Percentiles rank a stretch among this genome's conserved stretches.
These are phyloP conservation scores for Hydrolagus colliei DNA, from an alignment of 2,797 vertebrate species.

Conservation along the genomic window DNA sequence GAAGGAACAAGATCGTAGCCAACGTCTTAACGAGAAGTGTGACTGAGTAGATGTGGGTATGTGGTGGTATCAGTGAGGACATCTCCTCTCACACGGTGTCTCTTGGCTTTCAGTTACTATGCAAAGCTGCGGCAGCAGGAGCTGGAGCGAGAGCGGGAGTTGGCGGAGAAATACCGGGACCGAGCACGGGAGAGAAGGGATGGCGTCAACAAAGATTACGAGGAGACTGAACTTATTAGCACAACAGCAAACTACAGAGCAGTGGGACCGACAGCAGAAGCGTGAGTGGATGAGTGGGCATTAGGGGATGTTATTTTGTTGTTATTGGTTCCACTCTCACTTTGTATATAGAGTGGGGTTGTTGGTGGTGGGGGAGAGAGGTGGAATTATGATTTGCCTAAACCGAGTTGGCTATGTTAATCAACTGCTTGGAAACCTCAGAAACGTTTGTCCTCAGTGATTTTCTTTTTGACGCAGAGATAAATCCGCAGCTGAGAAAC, in stretches of 20 bases:
- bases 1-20: no score
- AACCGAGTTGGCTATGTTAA: background rate
- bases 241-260: conserved; percentile 93
- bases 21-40: no score
- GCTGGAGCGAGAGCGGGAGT: conserved; percentile 82
- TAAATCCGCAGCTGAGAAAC: conserved; percentile 91
- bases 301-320: no score
- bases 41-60: no score
- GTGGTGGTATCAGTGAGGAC: fast-evolving
- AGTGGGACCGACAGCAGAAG: conserved; percentile 88
- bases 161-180: conserved; percentile 92
- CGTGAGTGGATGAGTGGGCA: conserved; percentile 59
- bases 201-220: conserved; percentile 94
- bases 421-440: no score
- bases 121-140: conserved; percentile 93
- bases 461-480: conserved; percentile 59
- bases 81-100: fast-evolving
- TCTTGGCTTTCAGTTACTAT: conserved; percentile 67
- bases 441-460: no score
- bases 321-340: background rate
- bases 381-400: background rate
- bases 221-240: conserved; percentile 92
- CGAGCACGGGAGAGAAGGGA: conserved; percentile 85
- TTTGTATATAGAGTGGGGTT: no score
- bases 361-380: no score